Evolutionary conservation across 2,888 invertebrate species (phyloP), one percentile per base, ranked within the genome.

Genomic region (Ennomos erosarius): DNA sequence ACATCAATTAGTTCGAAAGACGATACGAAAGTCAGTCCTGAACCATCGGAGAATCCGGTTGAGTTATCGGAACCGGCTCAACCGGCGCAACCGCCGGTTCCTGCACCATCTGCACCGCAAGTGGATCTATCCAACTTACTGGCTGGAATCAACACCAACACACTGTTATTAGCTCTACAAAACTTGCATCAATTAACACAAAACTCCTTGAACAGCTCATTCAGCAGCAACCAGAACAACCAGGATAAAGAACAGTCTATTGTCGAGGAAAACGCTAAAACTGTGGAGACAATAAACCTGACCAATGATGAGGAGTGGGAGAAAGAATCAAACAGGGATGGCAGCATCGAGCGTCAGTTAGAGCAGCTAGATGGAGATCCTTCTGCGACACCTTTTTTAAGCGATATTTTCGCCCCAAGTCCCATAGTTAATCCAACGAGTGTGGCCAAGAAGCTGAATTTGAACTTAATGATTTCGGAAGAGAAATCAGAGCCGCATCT

Each of bases 251-350:
- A 72, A 45, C 64, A 69, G 40, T 58, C 62, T 36, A 64, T 52
- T 33, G 53, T 49, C 55, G 55, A 64, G 35, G 68, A 65, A 43
- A 45, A 65, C 43, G 37, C 34, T 10, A 65, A 77, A 60, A 65
- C 62, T 36, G 69, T 84, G 8, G 90, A 89, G 74, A 88, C 88
- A 1, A 88, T 88, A 37, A 91, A 92, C 68, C 76, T 90, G 51
- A 90, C 88, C 35, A 89, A 90, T 71, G 91, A 89, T 55, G 92
- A 91, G 62, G 88, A 89, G 3, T 90, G 90, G 88, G 91, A 91
- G 62, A 85, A 81, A 54, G 92, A 90, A 71, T 85, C 90, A 1
- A 79, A 81, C 47, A 73, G 76, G 64, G 92, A 88, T 44, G 87
- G 83, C 36, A 88, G 84, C 59, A 90, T 90, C 55, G 91, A 92